A percentile compares a stretch with the other conserved stretches of the same genome.
phyloP scores from a whole-genome alignment of 2,888 invertebrate genomes.

The Tolmerus cingulatus region DNA sequence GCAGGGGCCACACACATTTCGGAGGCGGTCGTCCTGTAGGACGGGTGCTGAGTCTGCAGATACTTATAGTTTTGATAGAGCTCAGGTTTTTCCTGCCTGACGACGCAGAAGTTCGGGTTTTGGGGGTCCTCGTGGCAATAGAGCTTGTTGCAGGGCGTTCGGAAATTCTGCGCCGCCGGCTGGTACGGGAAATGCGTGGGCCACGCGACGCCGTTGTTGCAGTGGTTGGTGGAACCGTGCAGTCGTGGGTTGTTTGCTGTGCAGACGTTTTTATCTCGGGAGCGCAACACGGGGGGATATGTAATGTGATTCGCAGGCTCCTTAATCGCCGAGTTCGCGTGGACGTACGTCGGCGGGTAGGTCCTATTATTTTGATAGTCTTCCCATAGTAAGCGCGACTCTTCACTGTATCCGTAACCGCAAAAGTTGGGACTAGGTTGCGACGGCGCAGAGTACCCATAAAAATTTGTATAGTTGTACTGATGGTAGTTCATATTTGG shows the following conservation, averaged over 20 bases:
- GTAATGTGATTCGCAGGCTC: background rate
- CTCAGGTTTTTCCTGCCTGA: slow-evolving; percentile 5
- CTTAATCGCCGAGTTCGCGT: slow-evolving; percentile 31
- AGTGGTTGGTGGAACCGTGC: slow-evolving; percentile 28
- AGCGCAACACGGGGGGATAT: background rate
- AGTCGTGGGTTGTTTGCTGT: slow-evolving; percentile 9
- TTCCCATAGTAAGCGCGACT: slow-evolving; percentile 44
- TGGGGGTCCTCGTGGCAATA: slow-evolving; percentile 39
- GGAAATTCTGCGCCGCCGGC: slow-evolving; percentile 38
- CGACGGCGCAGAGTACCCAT: slow-evolving; percentile 40
- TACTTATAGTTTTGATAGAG: slow-evolving; percentile 30
- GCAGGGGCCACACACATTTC: background rate
- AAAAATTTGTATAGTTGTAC: slow-evolving; percentile 44
- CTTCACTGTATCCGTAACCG: slow-evolving; percentile 44
- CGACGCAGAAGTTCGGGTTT: slow-evolving; percentile 34
- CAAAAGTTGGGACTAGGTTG: slow-evolving; percentile 44
- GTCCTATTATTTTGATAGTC: slow-evolving; percentile 44
- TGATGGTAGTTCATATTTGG: slow-evolving; percentile 30
- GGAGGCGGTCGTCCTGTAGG: background rate
- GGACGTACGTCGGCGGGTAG: slow-evolving; percentile 3
- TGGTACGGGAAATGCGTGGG: slow-evolving; percentile 22
- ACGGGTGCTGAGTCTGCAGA: background rate
- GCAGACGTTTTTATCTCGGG: slow-evolving; percentile 40
- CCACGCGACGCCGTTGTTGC: slow-evolving; percentile 19
- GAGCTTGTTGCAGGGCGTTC: slow-evolving; percentile 34